Conservation (phyloP, 2,113 vertebrate genomes). For the Diphyllodes magnificus region DNA sequence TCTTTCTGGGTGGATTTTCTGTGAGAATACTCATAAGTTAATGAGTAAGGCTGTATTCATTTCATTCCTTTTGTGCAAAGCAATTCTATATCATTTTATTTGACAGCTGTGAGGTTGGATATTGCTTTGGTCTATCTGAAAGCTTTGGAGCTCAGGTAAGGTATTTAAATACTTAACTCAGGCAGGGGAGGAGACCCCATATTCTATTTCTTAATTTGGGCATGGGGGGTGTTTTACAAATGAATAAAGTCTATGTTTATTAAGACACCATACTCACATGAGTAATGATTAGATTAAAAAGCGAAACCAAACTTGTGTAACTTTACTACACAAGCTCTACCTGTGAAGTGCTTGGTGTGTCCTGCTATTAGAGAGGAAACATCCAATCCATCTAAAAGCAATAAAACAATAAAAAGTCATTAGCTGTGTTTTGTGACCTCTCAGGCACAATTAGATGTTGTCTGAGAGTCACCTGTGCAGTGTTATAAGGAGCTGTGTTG, state of each 20-base stretch:
- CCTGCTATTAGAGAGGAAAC: neutral
- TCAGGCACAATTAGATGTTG: neutral
- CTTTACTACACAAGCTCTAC: neutral
- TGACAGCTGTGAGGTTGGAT: neutral
- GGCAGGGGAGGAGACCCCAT: neutral
- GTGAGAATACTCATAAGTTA: neutral
- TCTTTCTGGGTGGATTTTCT: neutral
- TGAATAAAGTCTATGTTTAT: neutral
- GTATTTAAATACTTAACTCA: neutral
- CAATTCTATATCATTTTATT: neutral
- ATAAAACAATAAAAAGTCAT: neutral
- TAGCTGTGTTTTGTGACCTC: conserved; percentile 11
- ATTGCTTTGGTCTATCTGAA: neutral
- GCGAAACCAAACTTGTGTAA: neutral
- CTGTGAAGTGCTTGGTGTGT: neutral
- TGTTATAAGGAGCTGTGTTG: neutral
- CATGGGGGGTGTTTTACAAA: neutral
- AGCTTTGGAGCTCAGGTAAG: neutral
- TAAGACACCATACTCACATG: accelerated
- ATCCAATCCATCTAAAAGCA: neutral
- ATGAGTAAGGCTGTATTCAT: neutral
- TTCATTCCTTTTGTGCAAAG: neutral
- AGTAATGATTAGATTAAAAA: neutral
- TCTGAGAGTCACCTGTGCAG: neutral
- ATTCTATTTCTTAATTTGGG: neutral